Evolutionary conservation across 2,113 vertebrate genomes (phyloP).

Genomic region (Myiozetetes cayanensis): DNA sequence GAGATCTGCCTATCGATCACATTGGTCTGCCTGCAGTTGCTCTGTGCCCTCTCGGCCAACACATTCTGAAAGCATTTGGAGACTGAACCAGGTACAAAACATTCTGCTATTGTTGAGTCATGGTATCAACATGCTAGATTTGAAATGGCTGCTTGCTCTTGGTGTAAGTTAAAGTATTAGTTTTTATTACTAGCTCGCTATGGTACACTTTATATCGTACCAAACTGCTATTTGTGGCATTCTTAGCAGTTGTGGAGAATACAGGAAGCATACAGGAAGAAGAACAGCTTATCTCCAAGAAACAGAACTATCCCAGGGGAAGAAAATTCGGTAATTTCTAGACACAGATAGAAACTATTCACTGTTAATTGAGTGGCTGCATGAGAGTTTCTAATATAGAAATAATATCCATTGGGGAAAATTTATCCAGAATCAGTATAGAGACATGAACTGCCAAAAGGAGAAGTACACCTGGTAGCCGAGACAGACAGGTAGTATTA

Average conservation of each 20-base stretch:
- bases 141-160: not conserved
- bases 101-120: not conserved
- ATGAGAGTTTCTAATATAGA: not conserved
- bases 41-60: no score
- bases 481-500: not conserved
- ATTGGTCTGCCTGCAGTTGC: no score
- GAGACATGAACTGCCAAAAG: not conserved
- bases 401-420: not conserved
- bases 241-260: not conserved
- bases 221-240: not conserved
- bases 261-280: not conserved
- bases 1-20: no score
- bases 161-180: not conserved
- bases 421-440: not conserved
- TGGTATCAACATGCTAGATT: not conserved
- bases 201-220: not conserved
- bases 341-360: not conserved
- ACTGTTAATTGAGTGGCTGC: not conserved
- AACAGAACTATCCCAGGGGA: not conserved
- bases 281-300: not conserved
- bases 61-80: not conserved
- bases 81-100: not conserved
- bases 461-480: not conserved
- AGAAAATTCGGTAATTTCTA: not conserved
- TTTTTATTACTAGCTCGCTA: not conserved